Conservation (phyloP, 2,113 vertebrate species). For the Tonatia bakeri region DNA sequence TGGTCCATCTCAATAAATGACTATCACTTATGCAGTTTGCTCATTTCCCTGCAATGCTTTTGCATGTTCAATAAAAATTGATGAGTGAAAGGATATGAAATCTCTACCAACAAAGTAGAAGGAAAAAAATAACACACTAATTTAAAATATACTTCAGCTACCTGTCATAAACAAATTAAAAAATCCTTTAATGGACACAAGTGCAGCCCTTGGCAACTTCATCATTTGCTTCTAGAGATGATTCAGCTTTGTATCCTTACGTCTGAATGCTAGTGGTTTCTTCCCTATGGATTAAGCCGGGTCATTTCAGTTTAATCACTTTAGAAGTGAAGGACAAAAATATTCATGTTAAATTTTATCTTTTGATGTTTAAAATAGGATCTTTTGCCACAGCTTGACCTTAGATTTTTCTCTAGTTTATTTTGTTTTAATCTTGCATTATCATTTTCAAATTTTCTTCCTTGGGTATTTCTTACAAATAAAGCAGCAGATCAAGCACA, state of each 20-base stretch:
- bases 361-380: background rate
- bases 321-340: background rate
- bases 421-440: background rate
- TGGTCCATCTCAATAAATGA: slow-evolving; percentile 62
- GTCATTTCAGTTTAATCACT: background rate
- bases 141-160: slow-evolving; percentile 60
- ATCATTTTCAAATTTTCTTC: background rate
- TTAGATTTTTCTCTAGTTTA: background rate
- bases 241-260: slow-evolving; percentile 41
- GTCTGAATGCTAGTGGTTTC: background rate
- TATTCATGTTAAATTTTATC: background rate
- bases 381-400: background rate
- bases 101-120: slow-evolving; percentile 36
- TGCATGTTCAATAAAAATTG: slow-evolving; percentile 66
- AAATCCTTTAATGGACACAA: slow-evolving; percentile 62
- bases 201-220: background rate
- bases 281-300: background rate
- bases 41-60: slow-evolving; percentile 60
- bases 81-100: slow-evolving; percentile 52
- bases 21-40: slow-evolving; percentile 39
- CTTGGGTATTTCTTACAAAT: background rate
- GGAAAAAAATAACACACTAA: slow-evolving; percentile 44
- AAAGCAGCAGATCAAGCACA: background rate
- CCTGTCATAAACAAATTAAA: slow-evolving; percentile 68
- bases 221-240: background rate